Evolutionary conservation across 1,140 invertebrate species (phyloP).

Genomic region (Aphelinus atriplicis): DNA sequence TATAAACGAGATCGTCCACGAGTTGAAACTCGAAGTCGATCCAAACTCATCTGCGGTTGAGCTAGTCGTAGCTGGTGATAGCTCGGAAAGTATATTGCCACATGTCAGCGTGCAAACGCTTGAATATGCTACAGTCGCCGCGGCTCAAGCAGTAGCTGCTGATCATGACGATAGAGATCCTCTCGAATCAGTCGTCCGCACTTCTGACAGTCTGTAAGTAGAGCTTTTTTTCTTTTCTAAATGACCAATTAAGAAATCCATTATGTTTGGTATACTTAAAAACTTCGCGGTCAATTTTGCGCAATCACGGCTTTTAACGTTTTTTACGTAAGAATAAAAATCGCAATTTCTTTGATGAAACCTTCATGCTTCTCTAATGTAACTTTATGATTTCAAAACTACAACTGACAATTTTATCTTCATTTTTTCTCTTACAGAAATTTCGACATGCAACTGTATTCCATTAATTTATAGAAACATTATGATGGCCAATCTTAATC

Average conservation of each 20-base stretch:
- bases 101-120: slow-evolving; percentile 56
- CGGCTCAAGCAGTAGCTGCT: neutral
- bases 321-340: too few relatives aligned
- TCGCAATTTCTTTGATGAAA: too few relatives aligned
- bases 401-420: neutral
- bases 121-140: slow-evolving; percentile 48
- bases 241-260: too few relatives aligned
- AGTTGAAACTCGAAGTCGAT: slow-evolving; percentile 60
- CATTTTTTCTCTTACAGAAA: slow-evolving; percentile 37
- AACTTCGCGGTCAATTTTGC: too few relatives aligned
- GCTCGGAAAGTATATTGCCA: slow-evolving; percentile 61
- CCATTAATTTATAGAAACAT: slow-evolving; percentile 26
- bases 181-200: slow-evolving; percentile 53
- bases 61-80: slow-evolving; percentile 54
- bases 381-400: too few relatives aligned
- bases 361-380: too few relatives aligned
- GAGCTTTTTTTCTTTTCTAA: slow-evolving; percentile 14
- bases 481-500: too few relatives aligned
- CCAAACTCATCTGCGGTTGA: slow-evolving; percentile 53
- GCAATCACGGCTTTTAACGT: too few relatives aligned
- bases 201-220: slow-evolving; percentile 53
- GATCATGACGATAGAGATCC: slow-evolving; percentile 58
- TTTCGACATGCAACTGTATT: slow-evolving; percentile 37
- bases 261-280: too few relatives aligned
- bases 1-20: slow-evolving; percentile 60